Conservation (phyloP, 2,888 invertebrate genomes). For the Alcis repandata region DNA sequence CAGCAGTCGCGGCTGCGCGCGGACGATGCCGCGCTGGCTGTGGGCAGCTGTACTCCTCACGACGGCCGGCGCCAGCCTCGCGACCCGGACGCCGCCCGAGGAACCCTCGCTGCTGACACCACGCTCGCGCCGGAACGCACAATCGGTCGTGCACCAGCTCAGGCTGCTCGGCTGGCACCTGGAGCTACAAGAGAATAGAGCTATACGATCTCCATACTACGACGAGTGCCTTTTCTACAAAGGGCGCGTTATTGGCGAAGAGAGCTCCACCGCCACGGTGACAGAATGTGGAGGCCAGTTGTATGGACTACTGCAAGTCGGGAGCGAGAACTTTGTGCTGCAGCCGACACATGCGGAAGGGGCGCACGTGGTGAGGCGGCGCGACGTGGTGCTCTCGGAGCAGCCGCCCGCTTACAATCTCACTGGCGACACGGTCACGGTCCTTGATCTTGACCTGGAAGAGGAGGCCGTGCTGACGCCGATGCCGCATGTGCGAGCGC, state of each 20-base stretch:
- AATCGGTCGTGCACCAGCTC: slow-evolving; percentile 60
- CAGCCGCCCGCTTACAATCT: slow-evolving; percentile 72
- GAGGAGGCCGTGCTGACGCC: slow-evolving; percentile 65
- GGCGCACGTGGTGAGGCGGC: slow-evolving; percentile 72
- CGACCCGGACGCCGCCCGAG: slow-evolving; percentile 62
- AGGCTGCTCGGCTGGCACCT: slow-evolving; percentile 77
- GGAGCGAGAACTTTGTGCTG: slow-evolving; percentile 78
- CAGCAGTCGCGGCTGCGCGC: slow-evolving; percentile 78
- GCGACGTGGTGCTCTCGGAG: slow-evolving; percentile 74
- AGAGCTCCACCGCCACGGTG: slow-evolving; percentile 79
- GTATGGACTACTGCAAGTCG: slow-evolving; percentile 82
- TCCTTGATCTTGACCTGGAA: slow-evolving; percentile 77
- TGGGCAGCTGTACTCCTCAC: slow-evolving; percentile 72
- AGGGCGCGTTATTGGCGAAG: slow-evolving; percentile 72
- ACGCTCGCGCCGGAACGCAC: slow-evolving; percentile 58
- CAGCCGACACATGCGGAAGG: slow-evolving; percentile 72
- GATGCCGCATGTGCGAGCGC: slow-evolving; percentile 66
- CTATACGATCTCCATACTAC: slow-evolving; percentile 78
- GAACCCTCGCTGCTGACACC: slow-evolving; percentile 52
- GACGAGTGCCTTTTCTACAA: slow-evolving; percentile 78
- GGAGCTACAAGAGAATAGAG: slow-evolving; percentile 75
- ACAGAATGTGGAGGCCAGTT: slow-evolving; percentile 84
- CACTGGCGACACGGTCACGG: slow-evolving; percentile 75
- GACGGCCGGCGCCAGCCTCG: slow-evolving; percentile 58
- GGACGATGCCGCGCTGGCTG: slow-evolving; percentile 81